phyloP scores from a whole-genome alignment of 2,888 invertebrate genomes.

The Hydriomena furcata region DNA sequence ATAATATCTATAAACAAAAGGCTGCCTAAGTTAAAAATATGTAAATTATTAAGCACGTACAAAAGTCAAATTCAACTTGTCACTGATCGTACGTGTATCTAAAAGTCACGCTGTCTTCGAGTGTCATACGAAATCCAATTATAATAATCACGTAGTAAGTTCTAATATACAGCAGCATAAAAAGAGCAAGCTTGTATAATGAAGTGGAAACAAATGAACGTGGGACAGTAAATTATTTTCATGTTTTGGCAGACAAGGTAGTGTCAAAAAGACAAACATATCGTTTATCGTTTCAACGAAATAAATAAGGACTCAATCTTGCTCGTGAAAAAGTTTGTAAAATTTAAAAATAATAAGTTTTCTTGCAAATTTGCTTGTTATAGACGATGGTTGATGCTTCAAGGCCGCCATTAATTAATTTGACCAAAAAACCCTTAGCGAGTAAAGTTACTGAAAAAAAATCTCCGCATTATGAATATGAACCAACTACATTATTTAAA shows the following conservation, averaged over 20 bases:
- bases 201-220: neutral
- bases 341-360: too few species aligned
- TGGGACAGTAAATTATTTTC: neutral
- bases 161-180: neutral
- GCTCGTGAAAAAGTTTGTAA: too few species aligned
- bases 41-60: too few species aligned
- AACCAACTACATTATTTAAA: slow-evolving; percentile 1
- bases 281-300: neutral
- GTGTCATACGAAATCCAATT: neutral
- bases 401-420: too few species aligned
- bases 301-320: neutral
- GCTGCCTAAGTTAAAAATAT: too few species aligned
- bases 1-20: too few species aligned
- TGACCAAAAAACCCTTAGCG: too few species aligned
- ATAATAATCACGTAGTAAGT: slow-evolving; percentile 3
- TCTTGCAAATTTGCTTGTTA: too few species aligned
- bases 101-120: slow-evolving; percentile 2
- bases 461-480: too few species aligned
- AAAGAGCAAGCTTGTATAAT: neutral
- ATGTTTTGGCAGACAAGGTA: neutral
- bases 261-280: neutral
- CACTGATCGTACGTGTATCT: neutral
- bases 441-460: too few species aligned
- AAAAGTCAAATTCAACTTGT: neutral
- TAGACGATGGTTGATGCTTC: too few species aligned